Conservation (phyloP, 92 coral and sea anemone species). For the Palythoa heliodiscus region DNA sequence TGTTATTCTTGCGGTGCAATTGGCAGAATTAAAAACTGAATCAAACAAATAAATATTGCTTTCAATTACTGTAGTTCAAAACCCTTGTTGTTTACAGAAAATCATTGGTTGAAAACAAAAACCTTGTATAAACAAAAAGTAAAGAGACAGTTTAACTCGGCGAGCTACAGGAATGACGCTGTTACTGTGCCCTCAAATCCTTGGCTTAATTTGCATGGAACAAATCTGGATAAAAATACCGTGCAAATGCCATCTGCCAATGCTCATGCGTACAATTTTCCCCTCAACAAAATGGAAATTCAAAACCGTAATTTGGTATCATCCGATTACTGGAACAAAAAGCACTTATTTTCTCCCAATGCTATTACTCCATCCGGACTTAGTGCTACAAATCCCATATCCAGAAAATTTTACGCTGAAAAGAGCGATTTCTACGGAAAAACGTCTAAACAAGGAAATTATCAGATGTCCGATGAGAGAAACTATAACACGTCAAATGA, state of each 20-base stretch:
- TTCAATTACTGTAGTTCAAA: neutral
- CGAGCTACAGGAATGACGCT: neutral
- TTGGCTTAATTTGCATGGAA: neutral
- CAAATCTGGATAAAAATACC: neutral
- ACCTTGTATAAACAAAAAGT: slow-evolving; percentile 4
- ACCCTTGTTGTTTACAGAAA: slow-evolving; percentile 20
- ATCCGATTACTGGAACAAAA: neutral
- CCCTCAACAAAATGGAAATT: neutral
- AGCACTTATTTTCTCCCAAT: neutral
- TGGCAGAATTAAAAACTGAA: neutral
- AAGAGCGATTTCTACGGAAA: neutral
- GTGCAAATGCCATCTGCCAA: neutral
- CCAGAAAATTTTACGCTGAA: neutral
- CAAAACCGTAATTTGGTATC: neutral
- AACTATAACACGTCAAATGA: neutral
- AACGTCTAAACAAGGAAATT: neutral
- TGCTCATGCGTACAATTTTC: neutral
- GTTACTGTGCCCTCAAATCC: neutral
- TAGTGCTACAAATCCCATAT: neutral
- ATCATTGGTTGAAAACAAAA: slow-evolving; percentile 16
- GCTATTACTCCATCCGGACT: neutral
- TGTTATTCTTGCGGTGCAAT: neutral
- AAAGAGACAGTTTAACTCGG: neutral
- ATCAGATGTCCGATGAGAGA: neutral
- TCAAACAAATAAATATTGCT: too few species aligned